These are phyloP conservation scores for Himalopsyche anomala DNA, from an alignment of 2,888 invertebrate species.

Conservation along the genomic window DNA sequence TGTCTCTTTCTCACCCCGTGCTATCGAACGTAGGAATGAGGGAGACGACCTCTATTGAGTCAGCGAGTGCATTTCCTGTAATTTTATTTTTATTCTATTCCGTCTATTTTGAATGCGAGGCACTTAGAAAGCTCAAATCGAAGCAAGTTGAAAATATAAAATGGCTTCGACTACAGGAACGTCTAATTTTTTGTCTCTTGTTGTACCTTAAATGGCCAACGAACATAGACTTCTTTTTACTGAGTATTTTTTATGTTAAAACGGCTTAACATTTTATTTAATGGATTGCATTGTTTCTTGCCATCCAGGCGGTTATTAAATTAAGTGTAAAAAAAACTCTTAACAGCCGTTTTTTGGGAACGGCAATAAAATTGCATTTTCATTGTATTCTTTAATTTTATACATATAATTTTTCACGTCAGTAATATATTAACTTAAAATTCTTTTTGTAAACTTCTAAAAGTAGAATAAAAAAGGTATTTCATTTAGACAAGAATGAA, in stretches of 20 bases:
- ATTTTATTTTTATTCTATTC: constrained; percentile 57
- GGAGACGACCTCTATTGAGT: constrained; percentile 49
- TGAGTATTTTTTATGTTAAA: neutral
- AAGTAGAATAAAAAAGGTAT: no score
- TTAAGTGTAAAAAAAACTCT: neutral
- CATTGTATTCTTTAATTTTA: no score
- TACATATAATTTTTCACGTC: no score
- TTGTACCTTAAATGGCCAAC: constrained; percentile 5
- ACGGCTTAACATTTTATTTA: neutral
- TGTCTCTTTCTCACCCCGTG: constrained; percentile 44
- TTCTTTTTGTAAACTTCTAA: no score
- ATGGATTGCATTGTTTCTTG: neutral
- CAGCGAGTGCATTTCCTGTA: constrained; percentile 61
- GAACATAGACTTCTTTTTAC: neutral
- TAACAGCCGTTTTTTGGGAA: no score
- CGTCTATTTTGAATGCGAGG: constrained; percentile 51
- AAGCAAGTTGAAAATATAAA: constrained; percentile 31
- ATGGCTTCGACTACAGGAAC: constrained; percentile 8
- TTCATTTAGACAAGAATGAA: no score
- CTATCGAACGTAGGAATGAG: constrained; percentile 37
- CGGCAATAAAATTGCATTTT: no score
- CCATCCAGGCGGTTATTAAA: neutral
- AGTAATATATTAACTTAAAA: no score
- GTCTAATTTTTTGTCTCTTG: neutral
- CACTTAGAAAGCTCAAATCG: constrained; percentile 33